A percentile compares a stretch with the other conserved stretches of the same genome.
Conservation (phyloP, 2,113 vertebrate species). For the Oreocharis arfaki region DNA sequence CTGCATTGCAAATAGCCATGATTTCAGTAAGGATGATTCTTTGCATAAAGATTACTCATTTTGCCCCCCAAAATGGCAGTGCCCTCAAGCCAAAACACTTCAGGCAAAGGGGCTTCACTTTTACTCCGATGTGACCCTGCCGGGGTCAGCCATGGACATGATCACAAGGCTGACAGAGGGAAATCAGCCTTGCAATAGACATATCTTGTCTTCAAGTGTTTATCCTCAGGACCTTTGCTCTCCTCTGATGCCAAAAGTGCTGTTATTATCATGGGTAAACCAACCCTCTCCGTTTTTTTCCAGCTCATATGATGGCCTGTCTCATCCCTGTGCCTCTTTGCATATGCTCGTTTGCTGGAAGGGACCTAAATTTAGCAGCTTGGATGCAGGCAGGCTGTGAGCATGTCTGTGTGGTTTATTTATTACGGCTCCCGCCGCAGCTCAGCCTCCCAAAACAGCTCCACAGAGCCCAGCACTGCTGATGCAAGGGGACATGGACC, state of each 20-base stretch:
- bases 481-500: neutral
- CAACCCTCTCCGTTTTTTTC: neutral
- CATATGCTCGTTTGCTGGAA: neutral
- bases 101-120: neutral
- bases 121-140: neutral
- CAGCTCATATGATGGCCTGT: neutral
- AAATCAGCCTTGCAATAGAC: neutral
- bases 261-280: neutral
- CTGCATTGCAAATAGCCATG: neutral
- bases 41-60: neutral
- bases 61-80: neutral
- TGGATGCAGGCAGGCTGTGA: neutral
- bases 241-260: neutral
- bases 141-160: neutral
- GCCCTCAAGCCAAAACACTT: neutral
- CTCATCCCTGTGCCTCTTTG: neutral
- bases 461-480: neutral
- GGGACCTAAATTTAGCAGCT: conserved; percentile 29
- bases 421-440: neutral
- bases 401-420: neutral
- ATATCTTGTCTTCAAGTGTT: neutral
- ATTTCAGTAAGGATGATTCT: neutral
- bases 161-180: neutral
- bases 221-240: neutral
- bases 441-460: neutral